Conservation (phyloP, 2,113 vertebrate species). For the Heteronetta atricapilla region DNA sequence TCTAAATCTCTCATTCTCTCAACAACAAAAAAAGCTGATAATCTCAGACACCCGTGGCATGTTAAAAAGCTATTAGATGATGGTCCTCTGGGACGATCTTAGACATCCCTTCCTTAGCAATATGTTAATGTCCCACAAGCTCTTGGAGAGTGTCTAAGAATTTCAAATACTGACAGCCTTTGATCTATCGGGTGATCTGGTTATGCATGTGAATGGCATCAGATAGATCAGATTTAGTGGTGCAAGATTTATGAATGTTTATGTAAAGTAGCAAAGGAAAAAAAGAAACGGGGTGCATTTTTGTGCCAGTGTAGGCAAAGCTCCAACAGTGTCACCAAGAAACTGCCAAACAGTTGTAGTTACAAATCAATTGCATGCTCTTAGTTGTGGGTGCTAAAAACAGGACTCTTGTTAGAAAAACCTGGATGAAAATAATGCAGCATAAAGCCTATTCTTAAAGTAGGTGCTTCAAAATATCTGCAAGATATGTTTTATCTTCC, state of each 20-base stretch:
- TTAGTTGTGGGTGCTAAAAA: not conserved
- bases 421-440: not conserved
- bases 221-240: not conserved
- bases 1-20: not conserved
- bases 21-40: not conserved
- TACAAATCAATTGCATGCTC: not conserved
- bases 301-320: not conserved
- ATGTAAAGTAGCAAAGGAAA: not conserved
- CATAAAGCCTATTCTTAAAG: not conserved
- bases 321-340: not conserved
- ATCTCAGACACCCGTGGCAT: not conserved
- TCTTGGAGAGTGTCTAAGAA: not conserved
- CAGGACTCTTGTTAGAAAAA: not conserved
- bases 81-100: not conserved
- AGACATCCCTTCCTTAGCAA: not conserved
- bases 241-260: not conserved
- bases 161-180: not conserved
- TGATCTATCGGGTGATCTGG: not conserved
- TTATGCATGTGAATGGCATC: not conserved
- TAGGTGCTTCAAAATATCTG: not conserved
- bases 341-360: not conserved
- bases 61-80: not conserved
- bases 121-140: not conserved
- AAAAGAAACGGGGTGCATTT: not conserved
- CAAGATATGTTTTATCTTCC: not conserved